Evolutionary conservation across 2,797 vertebrate genomes (phyloP).

Genomic region (Danio choprae): DNA sequence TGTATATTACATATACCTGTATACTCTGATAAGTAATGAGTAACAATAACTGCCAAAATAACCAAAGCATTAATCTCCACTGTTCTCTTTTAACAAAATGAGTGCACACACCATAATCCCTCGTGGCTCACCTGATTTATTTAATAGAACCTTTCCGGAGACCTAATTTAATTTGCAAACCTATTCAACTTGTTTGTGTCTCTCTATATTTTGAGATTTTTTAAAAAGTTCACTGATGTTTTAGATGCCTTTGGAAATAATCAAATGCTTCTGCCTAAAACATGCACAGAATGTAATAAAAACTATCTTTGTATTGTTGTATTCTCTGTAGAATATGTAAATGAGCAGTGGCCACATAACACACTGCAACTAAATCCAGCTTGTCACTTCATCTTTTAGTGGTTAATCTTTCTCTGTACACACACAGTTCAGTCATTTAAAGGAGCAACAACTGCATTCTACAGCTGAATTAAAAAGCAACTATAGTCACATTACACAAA

Average conservation of each 20-base stretch:
- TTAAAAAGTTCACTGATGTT: not conserved
- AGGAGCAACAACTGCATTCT: too few species aligned
- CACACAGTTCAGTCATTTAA: too few species aligned
- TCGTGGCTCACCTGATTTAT: constrained; percentile 24
- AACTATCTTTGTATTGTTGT: not conserved
- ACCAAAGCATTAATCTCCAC: constrained; percentile 19
- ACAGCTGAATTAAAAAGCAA: too few species aligned
- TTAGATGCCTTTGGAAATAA: not conserved
- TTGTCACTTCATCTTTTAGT: too few species aligned
- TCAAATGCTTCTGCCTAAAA: not conserved
- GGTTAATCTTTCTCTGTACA: too few species aligned
- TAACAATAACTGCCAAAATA: too few species aligned
- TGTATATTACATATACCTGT: not conserved
- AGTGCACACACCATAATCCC: constrained; percentile 29
- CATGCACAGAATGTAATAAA: too few species aligned
- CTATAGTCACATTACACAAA: too few species aligned
- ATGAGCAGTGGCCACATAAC: not conserved
- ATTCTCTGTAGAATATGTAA: not conserved
- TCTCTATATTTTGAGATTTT: not conserved
- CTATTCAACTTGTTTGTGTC: constrained; percentile 16
- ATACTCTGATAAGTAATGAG: too few species aligned
- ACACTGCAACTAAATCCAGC: too few species aligned
- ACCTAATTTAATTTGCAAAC: constrained; percentile 28
- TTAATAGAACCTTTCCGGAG: constrained; percentile 32
- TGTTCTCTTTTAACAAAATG: constrained; percentile 30